A percentile compares a stretch with the other conserved stretches of the same genome.
These are phyloP conservation scores for Vultur gryphus DNA, from an alignment of 2,797 vertebrate genomes.

Conservation along the genomic window DNA sequence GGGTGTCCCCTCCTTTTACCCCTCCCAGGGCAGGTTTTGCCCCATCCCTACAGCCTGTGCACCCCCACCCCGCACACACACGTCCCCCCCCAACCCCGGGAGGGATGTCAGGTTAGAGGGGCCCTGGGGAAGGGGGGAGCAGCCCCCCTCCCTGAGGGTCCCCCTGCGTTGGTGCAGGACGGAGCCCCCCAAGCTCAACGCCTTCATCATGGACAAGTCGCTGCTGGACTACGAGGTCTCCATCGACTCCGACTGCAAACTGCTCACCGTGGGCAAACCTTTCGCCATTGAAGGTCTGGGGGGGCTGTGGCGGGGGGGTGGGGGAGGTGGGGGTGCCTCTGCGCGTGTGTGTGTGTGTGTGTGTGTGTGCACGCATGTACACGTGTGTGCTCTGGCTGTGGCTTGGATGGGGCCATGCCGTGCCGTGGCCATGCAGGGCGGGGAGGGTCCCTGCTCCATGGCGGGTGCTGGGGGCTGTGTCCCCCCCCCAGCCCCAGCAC, in stretches of 20 bases:
- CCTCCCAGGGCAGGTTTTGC: background rate
- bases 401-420: background rate
- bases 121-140: fast-evolving
- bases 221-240: conserved; percentile 92
- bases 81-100: fast-evolving
- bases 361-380: fast-evolving
- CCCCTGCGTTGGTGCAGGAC: conserved; percentile 72
- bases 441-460: fast-evolving
- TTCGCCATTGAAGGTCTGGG: conserved; percentile 88
- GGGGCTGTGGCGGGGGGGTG: background rate
- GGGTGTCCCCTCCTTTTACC: fast-evolving
- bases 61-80: fast-evolving
- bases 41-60: background rate
- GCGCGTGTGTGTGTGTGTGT: too few relatives aligned
- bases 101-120: background rate
- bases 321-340: background rate
- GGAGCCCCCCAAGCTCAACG: conserved; percentile 87
- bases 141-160: background rate
- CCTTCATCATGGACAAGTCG: conserved; percentile 95
- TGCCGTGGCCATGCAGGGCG: background rate
- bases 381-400: background rate
- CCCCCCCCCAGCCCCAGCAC: fast-evolving
- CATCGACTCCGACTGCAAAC: conserved; percentile 89
- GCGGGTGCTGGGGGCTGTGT: background rate
- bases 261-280: conserved; percentile 90